A percentile compares a stretch with the other conserved stretches of the same genome.
Conservation (phyloP, 2,797 vertebrate species). For the Netta rufina region DNA sequence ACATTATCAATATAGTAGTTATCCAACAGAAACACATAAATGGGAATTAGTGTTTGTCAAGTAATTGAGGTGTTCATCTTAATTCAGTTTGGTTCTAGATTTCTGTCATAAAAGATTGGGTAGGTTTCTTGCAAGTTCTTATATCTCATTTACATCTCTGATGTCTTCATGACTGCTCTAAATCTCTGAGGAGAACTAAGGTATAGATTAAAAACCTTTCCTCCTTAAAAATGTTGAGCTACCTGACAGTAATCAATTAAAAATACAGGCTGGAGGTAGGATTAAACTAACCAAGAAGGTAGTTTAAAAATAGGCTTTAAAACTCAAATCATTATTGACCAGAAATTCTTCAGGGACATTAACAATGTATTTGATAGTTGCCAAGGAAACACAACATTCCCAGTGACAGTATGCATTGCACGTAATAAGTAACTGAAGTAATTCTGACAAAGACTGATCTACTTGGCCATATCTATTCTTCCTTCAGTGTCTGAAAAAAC, state of each 20-base stretch:
- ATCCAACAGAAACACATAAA: neutral
- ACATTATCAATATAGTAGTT: neutral
- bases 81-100: neutral
- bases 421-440: constrained; percentile 34
- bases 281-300: constrained; percentile 47
- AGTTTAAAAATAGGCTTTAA: constrained; percentile 61
- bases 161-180: neutral
- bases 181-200: neutral
- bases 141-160: neutral
- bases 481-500: constrained; percentile 12
- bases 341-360: constrained; percentile 57
- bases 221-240: constrained; percentile 3
- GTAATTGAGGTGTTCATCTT: neutral
- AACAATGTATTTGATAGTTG: constrained; percentile 73
- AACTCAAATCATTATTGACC: constrained; percentile 67
- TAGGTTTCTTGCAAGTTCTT: neutral
- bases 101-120: neutral
- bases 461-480: constrained; percentile 9
- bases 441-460: constrained; percentile 40
- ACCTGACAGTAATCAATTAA: constrained; percentile 12
- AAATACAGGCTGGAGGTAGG: neutral
- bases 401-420: constrained; percentile 38
- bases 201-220: constrained; percentile 29
- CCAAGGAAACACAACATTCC: constrained; percentile 72
- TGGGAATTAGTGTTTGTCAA: neutral